These are phyloP conservation scores for Psophia crepitans DNA, from an alignment of 2,113 vertebrate species.

Conservation along the genomic window DNA sequence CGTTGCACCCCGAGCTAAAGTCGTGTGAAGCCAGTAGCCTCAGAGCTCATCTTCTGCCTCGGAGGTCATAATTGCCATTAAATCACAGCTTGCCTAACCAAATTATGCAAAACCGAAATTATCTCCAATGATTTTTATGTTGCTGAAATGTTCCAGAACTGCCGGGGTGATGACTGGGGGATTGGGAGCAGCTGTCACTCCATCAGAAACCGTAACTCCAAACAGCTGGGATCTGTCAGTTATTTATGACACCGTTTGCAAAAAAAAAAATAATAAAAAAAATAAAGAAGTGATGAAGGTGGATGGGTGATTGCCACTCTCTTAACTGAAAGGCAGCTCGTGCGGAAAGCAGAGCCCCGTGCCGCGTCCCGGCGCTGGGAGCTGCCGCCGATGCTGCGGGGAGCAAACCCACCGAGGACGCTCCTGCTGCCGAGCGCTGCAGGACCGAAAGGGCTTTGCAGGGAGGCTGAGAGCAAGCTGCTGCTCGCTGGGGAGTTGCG, in stretches of 20 bases:
- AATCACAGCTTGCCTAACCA: slow-evolving; percentile 70
- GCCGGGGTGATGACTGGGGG: slow-evolving; percentile 72
- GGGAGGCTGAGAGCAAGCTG: background rate
- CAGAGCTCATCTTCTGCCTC: slow-evolving; percentile 42
- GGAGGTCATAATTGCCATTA: slow-evolving; percentile 74
- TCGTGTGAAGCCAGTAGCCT: slow-evolving; percentile 5
- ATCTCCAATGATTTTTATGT: slow-evolving; percentile 79
- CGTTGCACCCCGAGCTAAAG: background rate
- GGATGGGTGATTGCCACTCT: slow-evolving; percentile 1
- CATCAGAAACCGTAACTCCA: slow-evolving; percentile 74
- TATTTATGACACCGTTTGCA: slow-evolving; percentile 40
- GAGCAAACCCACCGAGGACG: background rate
- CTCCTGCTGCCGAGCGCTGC: background rate
- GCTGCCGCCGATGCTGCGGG: background rate
- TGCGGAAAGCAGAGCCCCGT: background rate
- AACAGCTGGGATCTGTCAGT: slow-evolving; percentile 80
- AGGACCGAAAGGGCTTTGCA: background rate
- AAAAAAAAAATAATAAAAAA: background rate
- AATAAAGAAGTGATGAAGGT: background rate
- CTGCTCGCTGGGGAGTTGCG: background rate
- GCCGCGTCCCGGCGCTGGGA: background rate
- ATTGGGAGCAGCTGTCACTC: slow-evolving; percentile 80
- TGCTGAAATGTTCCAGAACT: slow-evolving; percentile 71
- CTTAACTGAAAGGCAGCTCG: background rate
- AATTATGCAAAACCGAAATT: slow-evolving; percentile 78